A percentile compares a stretch with the other conserved stretches of the same genome.
These are phyloP conservation scores for Saguinus imperator DNA, from an alignment of 2,113 vertebrate genomes.

Conservation along the genomic window DNA sequence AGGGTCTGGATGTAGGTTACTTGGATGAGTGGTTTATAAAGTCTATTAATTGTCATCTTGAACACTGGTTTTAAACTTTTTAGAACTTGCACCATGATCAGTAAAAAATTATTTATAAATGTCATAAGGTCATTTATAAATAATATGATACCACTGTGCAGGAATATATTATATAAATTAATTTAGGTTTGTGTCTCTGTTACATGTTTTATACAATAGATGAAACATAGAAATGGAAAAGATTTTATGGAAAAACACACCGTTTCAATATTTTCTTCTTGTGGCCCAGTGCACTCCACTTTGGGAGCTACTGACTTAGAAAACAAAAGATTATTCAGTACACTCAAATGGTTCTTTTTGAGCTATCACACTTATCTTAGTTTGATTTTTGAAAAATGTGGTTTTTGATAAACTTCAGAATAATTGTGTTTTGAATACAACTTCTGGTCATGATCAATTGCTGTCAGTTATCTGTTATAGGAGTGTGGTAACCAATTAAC, in stretches of 20 bases:
- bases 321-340: slow-evolving; percentile 9
- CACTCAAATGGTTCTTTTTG: not conserved
- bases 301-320: not conserved
- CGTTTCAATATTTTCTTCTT: not conserved
- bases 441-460: not conserved
- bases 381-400: slow-evolving; percentile 5
- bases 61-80: not conserved
- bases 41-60: not conserved
- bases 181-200: not conserved
- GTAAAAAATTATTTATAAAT: not conserved
- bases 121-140: not conserved
- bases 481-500: not conserved
- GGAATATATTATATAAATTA: not conserved
- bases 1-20: not conserved
- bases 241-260: not conserved
- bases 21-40: not conserved
- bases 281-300: not conserved
- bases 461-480: not conserved
- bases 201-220: not conserved
- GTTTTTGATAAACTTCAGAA: not conserved
- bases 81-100: not conserved
- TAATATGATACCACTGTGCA: not conserved
- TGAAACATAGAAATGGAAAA: not conserved
- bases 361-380: not conserved
- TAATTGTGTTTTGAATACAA: not conserved